Evolutionary conservation across 2,797 vertebrate species (phyloP).

Genomic region (Malurus leucopterus): DNA sequence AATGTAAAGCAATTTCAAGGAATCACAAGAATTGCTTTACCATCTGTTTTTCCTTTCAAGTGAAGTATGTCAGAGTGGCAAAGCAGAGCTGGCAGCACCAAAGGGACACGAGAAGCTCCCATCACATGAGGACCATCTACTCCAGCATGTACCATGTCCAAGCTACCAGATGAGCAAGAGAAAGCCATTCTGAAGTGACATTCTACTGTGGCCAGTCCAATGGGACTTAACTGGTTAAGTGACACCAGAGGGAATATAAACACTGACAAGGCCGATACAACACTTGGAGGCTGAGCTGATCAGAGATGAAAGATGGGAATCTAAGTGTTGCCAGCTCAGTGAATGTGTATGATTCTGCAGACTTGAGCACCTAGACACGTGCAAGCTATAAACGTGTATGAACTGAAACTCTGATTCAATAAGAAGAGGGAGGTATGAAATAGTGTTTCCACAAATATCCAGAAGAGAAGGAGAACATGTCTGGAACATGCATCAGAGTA

Average conservation of each 20-base stretch:
- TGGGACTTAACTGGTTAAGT: background rate
- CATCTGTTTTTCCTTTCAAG: background rate
- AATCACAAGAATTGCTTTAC: background rate
- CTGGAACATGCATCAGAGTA: background rate
- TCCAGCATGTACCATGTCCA: background rate
- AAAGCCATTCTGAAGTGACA: background rate
- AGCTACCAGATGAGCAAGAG: background rate
- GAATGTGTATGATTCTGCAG: background rate
- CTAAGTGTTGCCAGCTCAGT: background rate
- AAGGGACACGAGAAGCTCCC: background rate
- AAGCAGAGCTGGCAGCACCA: background rate
- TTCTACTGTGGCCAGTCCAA: background rate
- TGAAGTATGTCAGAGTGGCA: background rate
- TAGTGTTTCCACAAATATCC: background rate
- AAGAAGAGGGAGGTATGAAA: background rate
- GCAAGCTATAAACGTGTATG: background rate
- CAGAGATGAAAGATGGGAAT: background rate
- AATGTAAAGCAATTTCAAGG: background rate
- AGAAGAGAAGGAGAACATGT: background rate
- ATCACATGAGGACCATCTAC: background rate
- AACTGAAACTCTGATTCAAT: background rate
- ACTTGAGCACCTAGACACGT: background rate
- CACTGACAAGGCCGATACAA: background rate
- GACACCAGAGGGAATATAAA: background rate
- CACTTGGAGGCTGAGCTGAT: background rate